These are phyloP conservation scores for Tretioscincus oriximinensis DNA, from an alignment of 2,113 vertebrate genomes.

Conservation along the genomic window DNA sequence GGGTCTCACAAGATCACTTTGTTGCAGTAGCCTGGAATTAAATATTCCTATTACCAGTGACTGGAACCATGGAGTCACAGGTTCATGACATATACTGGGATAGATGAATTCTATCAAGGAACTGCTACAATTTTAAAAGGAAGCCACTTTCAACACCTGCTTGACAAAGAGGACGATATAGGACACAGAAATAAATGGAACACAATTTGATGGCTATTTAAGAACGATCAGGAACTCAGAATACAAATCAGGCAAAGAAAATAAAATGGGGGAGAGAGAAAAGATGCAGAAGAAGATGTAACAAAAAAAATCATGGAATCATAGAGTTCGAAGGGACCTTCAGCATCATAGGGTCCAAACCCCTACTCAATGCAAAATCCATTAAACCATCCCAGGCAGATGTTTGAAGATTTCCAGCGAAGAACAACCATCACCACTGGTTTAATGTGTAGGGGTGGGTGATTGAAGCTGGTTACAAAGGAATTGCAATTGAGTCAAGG, in stretches of 20 bases:
- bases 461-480: neutral
- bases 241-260: neutral
- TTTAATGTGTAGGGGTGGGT: neutral
- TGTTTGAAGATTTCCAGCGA: no score
- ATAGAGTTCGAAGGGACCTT: no score
- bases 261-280: neutral
- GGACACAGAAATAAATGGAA: neutral
- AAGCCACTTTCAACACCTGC: neutral
- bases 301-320: no score
- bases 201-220: neutral
- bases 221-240: neutral
- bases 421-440: no score
- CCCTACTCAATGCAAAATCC: no score
- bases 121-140: neutral
- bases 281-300: neutral
- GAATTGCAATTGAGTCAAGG: neutral
- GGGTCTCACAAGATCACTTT: neutral
- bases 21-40: neutral
- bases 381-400: no score
- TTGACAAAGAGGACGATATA: neutral
- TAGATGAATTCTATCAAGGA: no score
- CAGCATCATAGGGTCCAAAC: no score
- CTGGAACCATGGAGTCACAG: neutral
- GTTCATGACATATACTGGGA: neutral
- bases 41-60: neutral